These are phyloP conservation scores for Hystrix brachyura DNA, from an alignment of 2,113 vertebrate genomes.

Conservation along the genomic window DNA sequence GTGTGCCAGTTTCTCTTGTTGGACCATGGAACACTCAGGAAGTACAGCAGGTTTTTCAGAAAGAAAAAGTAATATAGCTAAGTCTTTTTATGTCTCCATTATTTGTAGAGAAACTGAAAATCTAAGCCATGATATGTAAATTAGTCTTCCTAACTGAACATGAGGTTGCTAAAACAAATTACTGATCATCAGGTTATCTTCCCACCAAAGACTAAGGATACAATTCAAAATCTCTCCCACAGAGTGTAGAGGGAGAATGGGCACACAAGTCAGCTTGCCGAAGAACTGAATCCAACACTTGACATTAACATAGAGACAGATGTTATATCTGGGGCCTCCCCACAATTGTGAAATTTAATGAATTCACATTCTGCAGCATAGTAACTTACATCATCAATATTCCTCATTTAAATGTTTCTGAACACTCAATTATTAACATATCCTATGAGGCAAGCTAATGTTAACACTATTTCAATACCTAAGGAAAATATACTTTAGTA, in stretches of 20 bases:
- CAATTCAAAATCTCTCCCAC: constrained; percentile 4
- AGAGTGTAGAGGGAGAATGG: neutral
- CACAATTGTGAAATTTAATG: constrained; percentile 1
- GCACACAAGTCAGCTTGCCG: neutral
- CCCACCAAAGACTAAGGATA: neutral
- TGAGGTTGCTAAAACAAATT: constrained; percentile 55
- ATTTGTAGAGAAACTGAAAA: neutral
- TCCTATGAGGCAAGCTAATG: constrained; percentile 26
- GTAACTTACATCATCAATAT: constrained; percentile 59
- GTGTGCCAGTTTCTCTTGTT: constrained; percentile 24
- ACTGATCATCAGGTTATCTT: neutral
- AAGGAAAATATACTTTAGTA: neutral
- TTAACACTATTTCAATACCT: constrained; percentile 53
- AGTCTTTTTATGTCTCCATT: neutral
- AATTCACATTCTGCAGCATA: neutral
- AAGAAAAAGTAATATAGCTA: neutral
- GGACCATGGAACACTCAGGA: constrained; percentile 23
- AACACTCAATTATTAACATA: constrained; percentile 15
- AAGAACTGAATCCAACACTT: neutral
- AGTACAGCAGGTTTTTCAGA: neutral
- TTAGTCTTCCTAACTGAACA: neutral
- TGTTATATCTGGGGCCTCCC: neutral
- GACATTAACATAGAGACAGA: neutral
- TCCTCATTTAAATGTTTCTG: constrained; percentile 62
- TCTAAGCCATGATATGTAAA: constrained; percentile 24